Conservation (phyloP, 1,140 invertebrate species). For the Drosophila hydei region DNA sequence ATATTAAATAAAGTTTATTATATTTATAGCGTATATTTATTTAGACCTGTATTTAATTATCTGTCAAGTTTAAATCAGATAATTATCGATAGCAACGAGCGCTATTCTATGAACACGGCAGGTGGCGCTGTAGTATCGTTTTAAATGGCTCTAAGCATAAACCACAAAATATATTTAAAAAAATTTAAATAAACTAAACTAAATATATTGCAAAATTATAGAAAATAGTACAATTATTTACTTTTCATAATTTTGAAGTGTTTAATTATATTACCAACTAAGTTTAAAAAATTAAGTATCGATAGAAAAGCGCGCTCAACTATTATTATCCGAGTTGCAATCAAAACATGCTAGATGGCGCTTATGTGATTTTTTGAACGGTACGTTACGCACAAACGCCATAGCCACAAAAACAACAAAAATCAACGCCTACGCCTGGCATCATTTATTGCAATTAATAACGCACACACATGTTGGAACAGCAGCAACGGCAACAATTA, state of each 20-base stretch:
- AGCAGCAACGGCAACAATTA: constrained; percentile 26
- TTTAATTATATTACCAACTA: not conserved
- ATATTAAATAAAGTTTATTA: constrained; percentile 1
- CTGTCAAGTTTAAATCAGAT: not conserved
- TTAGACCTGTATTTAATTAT: not conserved
- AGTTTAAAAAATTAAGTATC: not conserved
- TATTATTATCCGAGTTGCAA: not conserved
- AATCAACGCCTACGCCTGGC: constrained; percentile 43
- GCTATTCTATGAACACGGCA: too few species aligned
- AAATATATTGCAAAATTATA: too few species aligned
- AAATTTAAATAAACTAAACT: too few species aligned
- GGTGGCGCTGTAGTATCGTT: too few species aligned
- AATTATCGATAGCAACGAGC: not conserved
- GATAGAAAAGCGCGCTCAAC: not conserved
- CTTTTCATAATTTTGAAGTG: too few species aligned
- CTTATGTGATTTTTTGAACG: constrained; percentile 10
- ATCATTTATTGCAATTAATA: constrained; percentile 69
- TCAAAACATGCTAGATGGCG: constrained; percentile 3
- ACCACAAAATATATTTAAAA: too few species aligned
- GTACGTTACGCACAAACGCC: constrained; percentile 8
- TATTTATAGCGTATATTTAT: not conserved
- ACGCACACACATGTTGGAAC: constrained; percentile 30
- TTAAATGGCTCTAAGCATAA: too few species aligned
- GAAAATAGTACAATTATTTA: too few species aligned
- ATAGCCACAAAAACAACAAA: not conserved